A percentile compares a stretch with the other conserved stretches of the same genome.
These are phyloP conservation scores for Athetis lepigone DNA, from an alignment of 2,888 invertebrate genomes.

Conservation along the genomic window DNA sequence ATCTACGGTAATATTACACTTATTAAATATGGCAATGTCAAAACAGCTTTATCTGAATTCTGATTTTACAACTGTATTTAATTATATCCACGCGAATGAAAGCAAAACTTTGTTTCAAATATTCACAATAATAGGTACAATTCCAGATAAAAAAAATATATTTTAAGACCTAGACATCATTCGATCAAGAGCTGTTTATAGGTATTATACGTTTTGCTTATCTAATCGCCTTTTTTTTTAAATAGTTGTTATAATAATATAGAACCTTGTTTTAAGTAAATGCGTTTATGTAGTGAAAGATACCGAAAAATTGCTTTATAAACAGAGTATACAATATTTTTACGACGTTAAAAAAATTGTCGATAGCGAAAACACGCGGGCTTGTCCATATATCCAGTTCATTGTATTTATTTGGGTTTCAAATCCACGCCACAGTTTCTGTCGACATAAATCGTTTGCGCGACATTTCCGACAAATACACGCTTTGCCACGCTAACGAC, in stretches of 20 bases:
- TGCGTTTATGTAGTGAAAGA: neutral
- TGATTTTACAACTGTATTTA: too few species aligned
- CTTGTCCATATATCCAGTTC: slow-evolving; percentile 33
- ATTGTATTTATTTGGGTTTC: slow-evolving; percentile 82
- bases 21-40: neutral
- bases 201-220: neutral
- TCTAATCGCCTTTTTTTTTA: neutral
- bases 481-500: slow-evolving; percentile 78
- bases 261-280: too few species aligned
- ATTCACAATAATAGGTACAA: neutral
- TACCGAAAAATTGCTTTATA: neutral
- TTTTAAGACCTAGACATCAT: neutral
- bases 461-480: slow-evolving; percentile 84
- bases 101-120: neutral
- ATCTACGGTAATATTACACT: neutral
- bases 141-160: neutral
- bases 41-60: neutral
- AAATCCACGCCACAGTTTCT: slow-evolving; percentile 78
- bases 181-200: neutral
- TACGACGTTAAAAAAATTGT: slow-evolving; percentile 7
- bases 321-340: slow-evolving; percentile 9
- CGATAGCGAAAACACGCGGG: slow-evolving; percentile 44
- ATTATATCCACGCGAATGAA: too few species aligned
- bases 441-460: slow-evolving; percentile 84
- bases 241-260: slow-evolving; percentile 1